Evolutionary conservation across 92 coral and sea anemone species (phyloP).

Genomic region (Hydrozoanthus gracilis): DNA sequence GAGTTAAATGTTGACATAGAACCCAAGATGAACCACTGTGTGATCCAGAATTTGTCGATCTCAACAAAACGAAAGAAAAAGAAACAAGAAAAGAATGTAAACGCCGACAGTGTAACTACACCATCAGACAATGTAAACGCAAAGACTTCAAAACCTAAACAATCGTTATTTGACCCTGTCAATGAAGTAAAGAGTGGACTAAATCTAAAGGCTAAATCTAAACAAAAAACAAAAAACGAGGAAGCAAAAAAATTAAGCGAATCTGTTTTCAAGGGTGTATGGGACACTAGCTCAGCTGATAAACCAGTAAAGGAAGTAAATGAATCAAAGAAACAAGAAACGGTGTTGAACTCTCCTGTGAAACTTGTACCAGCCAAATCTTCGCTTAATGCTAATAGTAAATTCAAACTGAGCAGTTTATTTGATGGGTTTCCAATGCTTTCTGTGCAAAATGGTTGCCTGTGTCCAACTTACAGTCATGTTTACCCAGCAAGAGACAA

Average conservation of each 20-base stretch:
- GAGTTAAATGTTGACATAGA: slow-evolving; percentile 15
- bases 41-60: not conserved
- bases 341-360: not conserved
- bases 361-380: slow-evolving; percentile 36
- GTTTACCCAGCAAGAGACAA: slow-evolving; percentile 49
- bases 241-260: not conserved
- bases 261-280: not conserved
- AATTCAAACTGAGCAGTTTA: slow-evolving; percentile 71
- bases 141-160: not conserved
- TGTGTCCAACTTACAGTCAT: slow-evolving; percentile 66
- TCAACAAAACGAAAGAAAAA: slow-evolving; percentile 32
- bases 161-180: not conserved
- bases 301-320: not conserved
- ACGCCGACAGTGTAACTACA: slow-evolving; percentile 1
- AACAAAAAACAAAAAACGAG: not conserved
- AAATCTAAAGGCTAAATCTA: not conserved
- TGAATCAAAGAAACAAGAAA: not conserved
- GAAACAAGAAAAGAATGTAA: not conserved
- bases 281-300: not conserved
- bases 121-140: not conserved
- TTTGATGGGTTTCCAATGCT: slow-evolving; percentile 69
- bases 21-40: not conserved
- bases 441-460: slow-evolving; percentile 55
- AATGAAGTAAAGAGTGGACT: not conserved
- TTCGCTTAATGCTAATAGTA: slow-evolving; percentile 55